A percentile compares a stretch with the other conserved stretches of the same genome.
Conservation (phyloP, 2,888 invertebrate species). For the Zaprionus lineosus region DNA sequence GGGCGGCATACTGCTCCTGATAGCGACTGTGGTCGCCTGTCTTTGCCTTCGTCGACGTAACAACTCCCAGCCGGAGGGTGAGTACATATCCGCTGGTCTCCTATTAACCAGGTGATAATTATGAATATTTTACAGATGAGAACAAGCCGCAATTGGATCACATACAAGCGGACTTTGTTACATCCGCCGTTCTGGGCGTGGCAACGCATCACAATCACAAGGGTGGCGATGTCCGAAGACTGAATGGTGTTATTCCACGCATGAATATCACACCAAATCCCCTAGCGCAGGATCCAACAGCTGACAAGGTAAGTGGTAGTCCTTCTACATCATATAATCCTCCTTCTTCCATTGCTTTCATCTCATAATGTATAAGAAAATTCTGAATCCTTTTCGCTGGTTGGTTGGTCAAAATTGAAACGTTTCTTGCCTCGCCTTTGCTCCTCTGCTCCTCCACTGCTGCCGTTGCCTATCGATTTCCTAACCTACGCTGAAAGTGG, state of each 20-base stretch:
- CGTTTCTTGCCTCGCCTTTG: conserved; percentile 35
- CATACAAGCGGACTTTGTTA: conserved; percentile 81
- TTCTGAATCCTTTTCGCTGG: conserved; percentile 67
- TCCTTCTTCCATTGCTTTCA: conserved; percentile 16
- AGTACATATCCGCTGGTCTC: neutral
- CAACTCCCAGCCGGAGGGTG: conserved; percentile 80
- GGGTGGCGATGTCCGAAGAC: conserved; percentile 69
- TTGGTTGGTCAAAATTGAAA: conserved; percentile 76
- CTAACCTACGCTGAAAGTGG: neutral
- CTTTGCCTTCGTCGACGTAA: conserved; percentile 80
- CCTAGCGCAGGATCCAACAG: conserved; percentile 78
- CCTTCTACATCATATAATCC: neutral
- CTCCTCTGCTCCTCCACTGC: conserved; percentile 12
- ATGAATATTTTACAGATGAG: conserved; percentile 66
- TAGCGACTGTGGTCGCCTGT: conserved; percentile 79
- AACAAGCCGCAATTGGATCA: conserved; percentile 83
- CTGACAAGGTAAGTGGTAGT: conserved; percentile 75
- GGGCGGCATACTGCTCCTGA: conserved; percentile 78
- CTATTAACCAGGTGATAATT: neutral
- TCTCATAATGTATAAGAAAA: too few species aligned
- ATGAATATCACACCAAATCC: conserved; percentile 83
- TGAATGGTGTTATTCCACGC: conserved; percentile 81
- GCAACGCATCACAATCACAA: conserved; percentile 50
- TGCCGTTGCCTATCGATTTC: conserved; percentile 4
- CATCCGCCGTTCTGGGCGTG: conserved; percentile 79